phyloP scores from a whole-genome alignment of 2,797 vertebrate species.

The Paramormyrops hopkinsi region DNA sequence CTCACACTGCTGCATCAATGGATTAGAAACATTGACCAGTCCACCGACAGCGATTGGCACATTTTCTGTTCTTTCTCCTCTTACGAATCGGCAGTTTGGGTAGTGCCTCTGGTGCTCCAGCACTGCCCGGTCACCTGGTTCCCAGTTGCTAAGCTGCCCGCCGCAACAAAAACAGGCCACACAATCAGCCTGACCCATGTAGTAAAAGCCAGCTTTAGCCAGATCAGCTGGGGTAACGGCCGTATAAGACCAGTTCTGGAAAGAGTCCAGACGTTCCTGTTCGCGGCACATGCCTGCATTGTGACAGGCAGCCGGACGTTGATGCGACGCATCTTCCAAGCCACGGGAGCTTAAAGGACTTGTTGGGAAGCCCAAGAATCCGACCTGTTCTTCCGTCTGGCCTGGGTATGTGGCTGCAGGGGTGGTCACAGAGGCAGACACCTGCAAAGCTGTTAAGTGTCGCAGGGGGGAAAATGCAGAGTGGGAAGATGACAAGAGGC shows the following conservation, averaged over 20 bases:
- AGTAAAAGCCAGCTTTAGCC: constrained; percentile 92
- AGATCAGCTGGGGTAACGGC: constrained; percentile 79
- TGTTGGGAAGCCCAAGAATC: constrained; percentile 66
- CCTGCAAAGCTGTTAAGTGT: constrained; percentile 52
- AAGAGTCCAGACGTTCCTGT: constrained; percentile 82
- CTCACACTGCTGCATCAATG: constrained; percentile 83
- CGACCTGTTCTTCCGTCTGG: constrained; percentile 63
- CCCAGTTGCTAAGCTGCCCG: constrained; percentile 90
- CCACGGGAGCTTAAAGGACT: constrained; percentile 70
- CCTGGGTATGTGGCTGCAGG: constrained; percentile 22
- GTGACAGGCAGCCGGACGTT: constrained; percentile 65
- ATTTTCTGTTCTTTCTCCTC: constrained; percentile 67
- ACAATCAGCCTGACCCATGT: constrained; percentile 76
- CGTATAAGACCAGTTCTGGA: constrained; percentile 72
- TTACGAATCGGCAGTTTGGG: constrained; percentile 82
- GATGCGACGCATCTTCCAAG: constrained; percentile 73
- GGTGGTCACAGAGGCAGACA: constrained; percentile 45
- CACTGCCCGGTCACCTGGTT: constrained; percentile 85
- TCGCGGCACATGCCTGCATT: constrained; percentile 81
- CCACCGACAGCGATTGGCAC: constrained; percentile 53
- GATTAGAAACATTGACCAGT: constrained; percentile 79
- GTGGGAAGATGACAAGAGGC: constrained; percentile 69
- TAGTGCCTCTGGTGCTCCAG: constrained; percentile 91
- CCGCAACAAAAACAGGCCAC: constrained; percentile 93
- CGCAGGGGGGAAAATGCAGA: constrained; percentile 75